phyloP scores from a whole-genome alignment of 2,113 vertebrate species.

The Tyrannus savana region DNA sequence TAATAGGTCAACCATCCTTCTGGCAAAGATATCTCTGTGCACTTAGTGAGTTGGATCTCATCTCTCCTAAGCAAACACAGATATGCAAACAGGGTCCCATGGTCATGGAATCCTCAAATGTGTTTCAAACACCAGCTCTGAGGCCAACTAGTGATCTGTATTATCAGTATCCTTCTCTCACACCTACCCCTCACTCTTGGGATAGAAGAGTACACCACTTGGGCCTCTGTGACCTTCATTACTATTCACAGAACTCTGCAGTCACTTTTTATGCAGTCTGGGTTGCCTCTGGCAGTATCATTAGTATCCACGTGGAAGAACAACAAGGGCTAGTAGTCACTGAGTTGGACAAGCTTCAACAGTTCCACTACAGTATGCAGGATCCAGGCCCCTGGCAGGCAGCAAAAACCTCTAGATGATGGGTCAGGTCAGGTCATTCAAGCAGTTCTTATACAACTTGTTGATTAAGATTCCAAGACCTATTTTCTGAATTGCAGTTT shows the following conservation, averaged over 20 bases:
- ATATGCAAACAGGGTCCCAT: neutral
- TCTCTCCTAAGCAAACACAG: neutral
- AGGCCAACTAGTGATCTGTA: neutral
- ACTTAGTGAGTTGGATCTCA: neutral
- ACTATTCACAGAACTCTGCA: neutral
- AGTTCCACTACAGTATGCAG: neutral
- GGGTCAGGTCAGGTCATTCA: neutral
- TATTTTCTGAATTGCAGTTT: neutral
- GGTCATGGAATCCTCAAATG: neutral
- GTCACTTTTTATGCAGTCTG: neutral
- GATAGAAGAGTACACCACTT: neutral
- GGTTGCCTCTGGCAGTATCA: neutral
- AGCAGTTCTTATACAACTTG: neutral
- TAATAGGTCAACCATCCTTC: neutral
- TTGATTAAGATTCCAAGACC: neutral
- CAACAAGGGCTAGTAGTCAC: neutral
- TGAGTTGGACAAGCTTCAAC: rapidly evolving
- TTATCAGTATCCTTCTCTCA: neutral
- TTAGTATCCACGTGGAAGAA: neutral
- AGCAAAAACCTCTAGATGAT: neutral
- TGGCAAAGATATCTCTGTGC: neutral
- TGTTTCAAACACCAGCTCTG: neutral
- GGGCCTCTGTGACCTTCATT: neutral
- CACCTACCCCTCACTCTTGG: neutral
- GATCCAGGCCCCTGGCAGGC: neutral